Conservation (phyloP, 2,797 vertebrate species). For the Lepus townsendii region DNA sequence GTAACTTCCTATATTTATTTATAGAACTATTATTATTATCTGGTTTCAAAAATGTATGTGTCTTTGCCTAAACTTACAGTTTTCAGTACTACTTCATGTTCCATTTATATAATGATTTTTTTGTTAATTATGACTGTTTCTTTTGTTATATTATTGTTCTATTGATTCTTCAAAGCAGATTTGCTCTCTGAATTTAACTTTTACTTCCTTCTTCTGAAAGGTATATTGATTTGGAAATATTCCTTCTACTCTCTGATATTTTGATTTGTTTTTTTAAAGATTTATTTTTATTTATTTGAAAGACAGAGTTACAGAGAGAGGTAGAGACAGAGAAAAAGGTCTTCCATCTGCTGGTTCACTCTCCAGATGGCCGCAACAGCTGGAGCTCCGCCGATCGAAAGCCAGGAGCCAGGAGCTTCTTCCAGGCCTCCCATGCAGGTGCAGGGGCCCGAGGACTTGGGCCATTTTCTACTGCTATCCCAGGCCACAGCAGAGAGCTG, state of each 20-base stretch:
- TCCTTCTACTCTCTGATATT: neutral
- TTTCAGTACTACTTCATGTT: neutral
- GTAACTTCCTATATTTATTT: neutral
- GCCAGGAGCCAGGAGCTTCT: too few relatives aligned
- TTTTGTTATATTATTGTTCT: neutral
- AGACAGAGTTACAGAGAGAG: too few relatives aligned
- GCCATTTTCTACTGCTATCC: too few relatives aligned
- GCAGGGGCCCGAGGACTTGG: too few relatives aligned
- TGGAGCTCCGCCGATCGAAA: too few relatives aligned
- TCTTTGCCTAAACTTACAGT: neutral
- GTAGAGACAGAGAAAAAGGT: too few relatives aligned
- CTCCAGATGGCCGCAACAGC: too few relatives aligned
- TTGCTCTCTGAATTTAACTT: conserved; percentile 13
- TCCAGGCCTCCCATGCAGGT: too few relatives aligned
- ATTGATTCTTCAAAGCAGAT: neutral
- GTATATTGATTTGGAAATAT: neutral
- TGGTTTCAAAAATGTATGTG: neutral
- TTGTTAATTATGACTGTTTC: neutral
- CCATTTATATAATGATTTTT: neutral
- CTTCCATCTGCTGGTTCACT: too few relatives aligned
- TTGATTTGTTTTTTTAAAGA: too few relatives aligned
- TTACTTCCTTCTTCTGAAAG: neutral
- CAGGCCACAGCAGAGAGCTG: too few relatives aligned
- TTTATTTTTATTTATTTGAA: too few relatives aligned
- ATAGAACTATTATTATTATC: neutral